These are phyloP conservation scores for Geococcyx californianus DNA, from an alignment of 2,113 vertebrate species.

Conservation along the genomic window DNA sequence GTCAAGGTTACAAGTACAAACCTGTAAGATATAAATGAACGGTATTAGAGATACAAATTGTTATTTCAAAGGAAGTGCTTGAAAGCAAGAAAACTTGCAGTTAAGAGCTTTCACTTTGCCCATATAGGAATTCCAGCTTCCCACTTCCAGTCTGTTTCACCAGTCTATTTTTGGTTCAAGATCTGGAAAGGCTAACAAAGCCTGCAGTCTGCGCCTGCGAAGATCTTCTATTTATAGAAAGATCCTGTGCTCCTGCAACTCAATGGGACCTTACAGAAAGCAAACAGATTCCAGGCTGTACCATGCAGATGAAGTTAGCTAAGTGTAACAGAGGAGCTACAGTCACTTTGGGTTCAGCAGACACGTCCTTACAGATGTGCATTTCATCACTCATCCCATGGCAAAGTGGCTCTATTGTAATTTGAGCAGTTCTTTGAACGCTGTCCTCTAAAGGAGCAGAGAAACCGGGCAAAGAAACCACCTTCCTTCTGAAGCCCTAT, in stretches of 20 bases:
- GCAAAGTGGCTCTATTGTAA: constrained; percentile 5
- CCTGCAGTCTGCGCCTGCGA: background rate
- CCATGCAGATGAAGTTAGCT: constrained; percentile 28
- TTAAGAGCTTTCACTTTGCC: constrained; percentile 11
- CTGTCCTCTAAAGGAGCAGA: background rate
- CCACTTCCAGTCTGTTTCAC: constrained; percentile 41
- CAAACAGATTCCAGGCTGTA: background rate
- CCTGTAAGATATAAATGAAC: background rate
- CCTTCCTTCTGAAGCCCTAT: background rate
- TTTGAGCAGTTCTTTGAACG: background rate
- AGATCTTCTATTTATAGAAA: constrained; percentile 12
- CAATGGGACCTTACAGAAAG: background rate
- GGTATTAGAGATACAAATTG: background rate
- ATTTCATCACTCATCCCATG: background rate
- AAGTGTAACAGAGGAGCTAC: constrained; percentile 20
- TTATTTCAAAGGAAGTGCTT: background rate
- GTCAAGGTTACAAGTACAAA: background rate
- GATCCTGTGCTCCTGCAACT: background rate
- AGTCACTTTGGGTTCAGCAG: background rate
- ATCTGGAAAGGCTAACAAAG: constrained; percentile 52
- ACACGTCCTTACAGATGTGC: background rate
- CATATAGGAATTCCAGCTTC: constrained; percentile 36
- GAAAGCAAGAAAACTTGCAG: background rate
- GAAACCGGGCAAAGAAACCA: background rate
- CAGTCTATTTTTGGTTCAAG: constrained; percentile 51